Conservation (phyloP, 92 coral and sea anemone species). For the Porites divaricata region DNA sequence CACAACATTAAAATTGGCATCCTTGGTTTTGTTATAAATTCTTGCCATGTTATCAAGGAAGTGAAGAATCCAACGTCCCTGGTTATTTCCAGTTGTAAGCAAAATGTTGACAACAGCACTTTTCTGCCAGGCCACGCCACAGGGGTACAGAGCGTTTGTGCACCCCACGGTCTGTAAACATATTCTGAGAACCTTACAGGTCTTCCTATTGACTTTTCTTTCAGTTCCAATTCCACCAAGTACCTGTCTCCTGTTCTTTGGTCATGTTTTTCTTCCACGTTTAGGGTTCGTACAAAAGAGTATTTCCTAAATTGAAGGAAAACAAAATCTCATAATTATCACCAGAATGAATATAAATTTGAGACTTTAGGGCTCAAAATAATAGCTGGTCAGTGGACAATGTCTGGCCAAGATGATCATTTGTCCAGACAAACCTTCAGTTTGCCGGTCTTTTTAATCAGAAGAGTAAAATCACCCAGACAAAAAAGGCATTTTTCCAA, state of each 20-base stretch:
- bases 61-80: conserved; percentile 91
- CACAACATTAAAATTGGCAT: conserved; percentile 77
- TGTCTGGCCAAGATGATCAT: too few relatives aligned
- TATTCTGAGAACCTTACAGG: conserved; percentile 81
- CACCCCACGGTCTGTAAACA: conserved; percentile 65
- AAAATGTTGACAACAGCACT: conserved; percentile 77
- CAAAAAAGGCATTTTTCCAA: too few relatives aligned
- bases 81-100: conserved; percentile 84
- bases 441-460: too few relatives aligned
- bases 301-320: conserved; percentile 56
- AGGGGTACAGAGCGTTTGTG: conserved; percentile 66
- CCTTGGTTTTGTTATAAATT: conserved; percentile 74
- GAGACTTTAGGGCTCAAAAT: background rate
- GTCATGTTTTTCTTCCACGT: conserved; percentile 82
- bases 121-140: conserved; percentile 80
- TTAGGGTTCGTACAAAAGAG: conserved; percentile 56
- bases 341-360: background rate
- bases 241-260: conserved; percentile 70
- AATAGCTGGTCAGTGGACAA: too few relatives aligned
- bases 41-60: conserved; percentile 80
- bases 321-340: background rate
- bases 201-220: conserved; percentile 48
- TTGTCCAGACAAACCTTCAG: too few relatives aligned
- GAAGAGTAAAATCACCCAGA: too few relatives aligned
- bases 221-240: conserved; percentile 80